These are phyloP conservation scores for Tachina lurida DNA, from an alignment of 2,888 invertebrate genomes.

Conservation along the genomic window DNA sequence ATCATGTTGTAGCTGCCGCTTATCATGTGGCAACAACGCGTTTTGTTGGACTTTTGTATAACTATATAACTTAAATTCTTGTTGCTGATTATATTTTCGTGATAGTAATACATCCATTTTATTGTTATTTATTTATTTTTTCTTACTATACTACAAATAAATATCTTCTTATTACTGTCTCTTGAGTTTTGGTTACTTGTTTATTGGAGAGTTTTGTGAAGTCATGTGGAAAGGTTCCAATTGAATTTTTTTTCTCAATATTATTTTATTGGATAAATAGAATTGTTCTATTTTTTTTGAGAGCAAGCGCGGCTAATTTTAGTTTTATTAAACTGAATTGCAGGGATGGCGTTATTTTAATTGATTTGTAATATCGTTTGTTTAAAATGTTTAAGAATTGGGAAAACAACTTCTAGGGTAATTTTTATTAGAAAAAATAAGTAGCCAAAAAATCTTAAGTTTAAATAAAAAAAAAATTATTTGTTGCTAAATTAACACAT, in stretches of 20 bases:
- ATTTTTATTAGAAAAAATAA: no score
- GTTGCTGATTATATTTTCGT: conserved; percentile 2
- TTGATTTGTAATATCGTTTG: no score
- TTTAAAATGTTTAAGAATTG: no score
- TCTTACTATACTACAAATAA: conserved; percentile 2
- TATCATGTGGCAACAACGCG: conserved; percentile 42
- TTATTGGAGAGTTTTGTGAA: conserved; percentile 42
- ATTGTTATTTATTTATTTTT: neutral
- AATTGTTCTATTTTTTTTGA: neutral
- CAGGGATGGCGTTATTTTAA: conserved; percentile 3
- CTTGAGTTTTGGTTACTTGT: neutral
- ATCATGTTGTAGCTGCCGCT: conserved; percentile 33
- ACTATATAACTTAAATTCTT: conserved; percentile 36
- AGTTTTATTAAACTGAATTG: conserved; percentile 15
- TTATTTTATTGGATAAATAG: neutral
- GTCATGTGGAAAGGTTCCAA: conserved; percentile 57
- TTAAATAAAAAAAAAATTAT: no score
- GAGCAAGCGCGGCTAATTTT: conserved; percentile 34
- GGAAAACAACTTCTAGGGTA: no score
- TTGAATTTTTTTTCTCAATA: conserved; percentile 25
- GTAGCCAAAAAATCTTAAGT: no score
- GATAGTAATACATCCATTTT: neutral
- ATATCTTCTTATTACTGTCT: neutral
- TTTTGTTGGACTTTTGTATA: conserved; percentile 31
- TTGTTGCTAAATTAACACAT: no score